Evolutionary conservation across 1,140 invertebrate species (phyloP).

Genomic region (Drosophila parabipectinata): DNA sequence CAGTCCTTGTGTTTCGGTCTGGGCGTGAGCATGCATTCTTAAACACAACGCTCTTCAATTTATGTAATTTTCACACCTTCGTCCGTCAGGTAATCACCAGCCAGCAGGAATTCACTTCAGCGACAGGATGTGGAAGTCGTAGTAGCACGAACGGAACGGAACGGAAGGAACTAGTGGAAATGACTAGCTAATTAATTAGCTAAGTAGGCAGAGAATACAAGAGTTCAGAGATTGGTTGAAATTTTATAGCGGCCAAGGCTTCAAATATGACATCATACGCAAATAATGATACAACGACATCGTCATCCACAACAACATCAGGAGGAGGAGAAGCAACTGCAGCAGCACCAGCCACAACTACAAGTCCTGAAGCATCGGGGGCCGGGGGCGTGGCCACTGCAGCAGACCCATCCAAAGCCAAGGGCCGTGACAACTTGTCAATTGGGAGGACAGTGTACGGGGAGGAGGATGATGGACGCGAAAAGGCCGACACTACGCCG

Average conservation of each 20-base stretch:
- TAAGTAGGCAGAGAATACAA: constrained; percentile 51
- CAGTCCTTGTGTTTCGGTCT: constrained; percentile 34
- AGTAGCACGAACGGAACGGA: constrained; percentile 45
- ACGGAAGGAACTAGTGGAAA: constrained; percentile 22
- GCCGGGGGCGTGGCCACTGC: constrained; percentile 34
- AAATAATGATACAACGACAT: constrained; percentile 73
- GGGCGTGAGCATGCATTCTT: constrained; percentile 48
- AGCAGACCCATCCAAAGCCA: constrained; percentile 51
- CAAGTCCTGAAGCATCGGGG: constrained; percentile 19
- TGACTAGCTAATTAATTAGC: constrained; percentile 68
- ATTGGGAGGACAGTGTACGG: constrained; percentile 27
- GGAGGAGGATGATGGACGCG: constrained; percentile 72
- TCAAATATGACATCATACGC: constrained; percentile 77
- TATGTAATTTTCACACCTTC: constrained; percentile 49
- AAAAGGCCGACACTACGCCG: constrained; percentile 79
- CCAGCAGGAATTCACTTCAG: constrained; percentile 63
- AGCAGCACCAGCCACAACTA: constrained; percentile 15
- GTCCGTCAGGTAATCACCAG: constrained; percentile 35
- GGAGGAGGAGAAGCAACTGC: constrained; percentile 7
- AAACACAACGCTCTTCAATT: constrained; percentile 21
- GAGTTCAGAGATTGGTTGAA: constrained; percentile 23
- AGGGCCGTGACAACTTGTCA: constrained; percentile 37
- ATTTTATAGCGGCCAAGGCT: constrained; percentile 32
- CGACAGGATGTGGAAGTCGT: constrained; percentile 51
- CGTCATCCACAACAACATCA: constrained; percentile 40